A percentile compares a stretch with the other conserved stretches of the same genome.
Evolutionary conservation across 2,888 invertebrate genomes (phyloP).

Genomic region (Mystacides longicornis): DNA sequence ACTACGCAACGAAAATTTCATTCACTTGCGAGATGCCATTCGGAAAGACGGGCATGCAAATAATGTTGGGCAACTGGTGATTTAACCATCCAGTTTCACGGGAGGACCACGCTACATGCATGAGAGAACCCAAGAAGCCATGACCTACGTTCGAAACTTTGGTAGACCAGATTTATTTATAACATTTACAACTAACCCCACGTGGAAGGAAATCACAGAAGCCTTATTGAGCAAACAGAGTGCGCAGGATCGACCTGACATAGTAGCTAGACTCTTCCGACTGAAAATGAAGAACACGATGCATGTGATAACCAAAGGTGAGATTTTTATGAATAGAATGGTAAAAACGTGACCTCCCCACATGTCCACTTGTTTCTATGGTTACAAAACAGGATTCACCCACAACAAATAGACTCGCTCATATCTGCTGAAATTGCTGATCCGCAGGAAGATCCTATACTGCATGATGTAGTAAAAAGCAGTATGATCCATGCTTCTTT

Average conservation of each 20-base stretch:
- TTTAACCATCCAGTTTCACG: conserved; percentile 29
- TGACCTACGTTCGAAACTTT: conserved; percentile 32
- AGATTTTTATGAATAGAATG: background rate
- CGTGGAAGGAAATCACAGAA: conserved; percentile 30
- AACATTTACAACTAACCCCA: conserved; percentile 33
- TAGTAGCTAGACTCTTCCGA: background rate
- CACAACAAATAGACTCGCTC: conserved; percentile 28
- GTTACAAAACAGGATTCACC: conserved; percentile 19
- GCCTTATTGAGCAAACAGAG: background rate
- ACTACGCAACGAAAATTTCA: conserved; percentile 26
- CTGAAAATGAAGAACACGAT: background rate
- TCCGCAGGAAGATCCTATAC: conserved; percentile 26
- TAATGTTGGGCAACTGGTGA: conserved; percentile 16
- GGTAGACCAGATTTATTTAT: conserved; percentile 34
- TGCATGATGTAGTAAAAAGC: conserved; percentile 27
- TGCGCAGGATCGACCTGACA: conserved; percentile 1
- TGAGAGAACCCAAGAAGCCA: conserved; percentile 32
- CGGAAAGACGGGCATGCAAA: conserved; percentile 19
- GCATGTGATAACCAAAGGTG: background rate
- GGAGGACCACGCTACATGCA: conserved; percentile 36
- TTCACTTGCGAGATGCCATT: conserved; percentile 27
- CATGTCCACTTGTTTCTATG: background rate
- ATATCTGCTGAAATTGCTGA: conserved; percentile 34
- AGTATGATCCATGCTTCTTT: conserved; percentile 33
- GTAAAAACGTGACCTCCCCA: conserved; percentile 1